Base-by-base conservation (phyloP, 2,797 vertebrate genomes). In the Sorex maritimensis region DNA sequence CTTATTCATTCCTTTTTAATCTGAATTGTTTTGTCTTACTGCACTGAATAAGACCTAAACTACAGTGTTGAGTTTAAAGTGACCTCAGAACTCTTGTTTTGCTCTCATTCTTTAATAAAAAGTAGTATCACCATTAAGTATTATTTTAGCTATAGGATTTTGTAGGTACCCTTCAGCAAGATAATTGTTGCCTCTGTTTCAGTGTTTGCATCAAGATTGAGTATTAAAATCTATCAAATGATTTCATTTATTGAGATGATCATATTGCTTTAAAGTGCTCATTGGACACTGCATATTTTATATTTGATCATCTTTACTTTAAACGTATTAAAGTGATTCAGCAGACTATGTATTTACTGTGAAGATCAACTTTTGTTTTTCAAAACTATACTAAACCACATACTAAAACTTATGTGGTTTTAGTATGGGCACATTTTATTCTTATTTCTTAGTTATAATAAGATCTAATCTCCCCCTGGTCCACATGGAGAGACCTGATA, bases 221-320 rank as follows among this genome's bases (percentile, higher is more conserved):
- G 49, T 52, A 9, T 52, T 52, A 46, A 44, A 68, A 55, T 58
- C 17, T 34, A 41, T 1, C 23, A 46, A 28, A 0, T 52, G 11
- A 0, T n/a, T 46, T 75, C 34, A 15, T 71, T 71, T 89, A 24
- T n/a, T 75, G 41, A 77, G 6, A 19, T 71, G 8, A 81, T 24
- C 46, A 14, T 34, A 65, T 24, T 19, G 63, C 75, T 86, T 81
- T 65, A 12, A 61, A 81, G 38, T 41, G 4, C 68, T 14, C 21
- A 8, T 34, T 55, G 10, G 30, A 71, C 34, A 0, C 38, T n/a
- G 10, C 38, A 46, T 77, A 26, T 46, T 12, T 69, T 38, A 3
- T 24, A 77, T 81, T 86, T 74, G 58, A 5, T 81, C 89, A 24
- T 63, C 52, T 75, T 72, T 34, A 69, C n/a, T 90, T 71, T 58